Evolutionary conservation across 2,113 vertebrate species (phyloP), one percentile per base, ranked within the genome.

Genomic region (Leptobrachium leishanense): DNA sequence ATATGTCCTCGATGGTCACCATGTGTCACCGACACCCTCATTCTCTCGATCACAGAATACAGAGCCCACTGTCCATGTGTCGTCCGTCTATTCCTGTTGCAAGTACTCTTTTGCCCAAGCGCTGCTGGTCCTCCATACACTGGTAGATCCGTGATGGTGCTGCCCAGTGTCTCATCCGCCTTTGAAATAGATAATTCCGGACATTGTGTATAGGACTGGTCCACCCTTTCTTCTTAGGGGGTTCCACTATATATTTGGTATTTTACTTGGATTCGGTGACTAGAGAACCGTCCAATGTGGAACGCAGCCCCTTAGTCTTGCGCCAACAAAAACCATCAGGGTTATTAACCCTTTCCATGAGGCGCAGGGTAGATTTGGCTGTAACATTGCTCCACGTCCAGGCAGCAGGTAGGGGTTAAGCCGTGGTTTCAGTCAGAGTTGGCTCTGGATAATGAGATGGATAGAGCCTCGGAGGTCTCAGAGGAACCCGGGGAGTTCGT

Each of bases 301-400:
- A 68, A 77, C 68, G n/a, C 15, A 39, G 53, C n/a, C 59, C 15
- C 41, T 69, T 7, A 11, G 42, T 46, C 40, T 50, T 39, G 39
- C 9, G 66, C 53, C 53, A 57, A 68, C 59, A 68, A 77, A 64
- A 69, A 68, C 50, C 41, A 59, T 64, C 65, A 20, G 74, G 74
- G 12, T 6, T 6, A 9, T 59, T 59, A 69, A 41, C 75, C 10
- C 65, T 39, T 43, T 54, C 12, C 31, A 12, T 42, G 55, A 12
- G 3, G 62, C 43, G 65, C 55, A 31, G n/a, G 63, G 20, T 15
- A n/a, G 3, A 41, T 44, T 62, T 66, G 5, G 6, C 31, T 55
- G 50, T 41, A 10, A 13, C 10, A 41, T 11, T 39, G 1, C 7
- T 41, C 50, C 2, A 1, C 6, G 50, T 69, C 50, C 70, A 55